Evolutionary conservation across 2,888 invertebrate species (phyloP).

Genomic region (Zaprionus lineosus): DNA sequence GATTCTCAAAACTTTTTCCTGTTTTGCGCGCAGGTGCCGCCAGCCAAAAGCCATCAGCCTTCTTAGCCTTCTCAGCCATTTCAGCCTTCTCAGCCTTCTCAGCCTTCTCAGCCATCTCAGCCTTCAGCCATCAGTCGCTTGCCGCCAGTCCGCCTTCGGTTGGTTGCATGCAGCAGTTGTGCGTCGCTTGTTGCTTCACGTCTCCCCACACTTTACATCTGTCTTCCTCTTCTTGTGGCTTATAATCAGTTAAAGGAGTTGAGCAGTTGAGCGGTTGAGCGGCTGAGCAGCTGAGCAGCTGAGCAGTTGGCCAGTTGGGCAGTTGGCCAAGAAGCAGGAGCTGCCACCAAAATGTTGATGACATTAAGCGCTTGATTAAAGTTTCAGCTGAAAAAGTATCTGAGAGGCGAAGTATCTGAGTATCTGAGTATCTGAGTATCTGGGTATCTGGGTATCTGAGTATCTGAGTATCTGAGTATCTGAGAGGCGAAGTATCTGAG

Average conservation of each 20-base stretch:
- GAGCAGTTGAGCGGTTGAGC: no score
- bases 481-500: constrained; percentile 8
- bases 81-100: no score
- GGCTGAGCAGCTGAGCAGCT: no score
- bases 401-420: constrained; percentile 8
- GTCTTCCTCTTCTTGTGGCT: no score
- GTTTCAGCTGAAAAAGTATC: constrained; percentile 35
- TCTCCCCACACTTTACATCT: no score
- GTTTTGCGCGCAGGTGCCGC: constrained; percentile 43
- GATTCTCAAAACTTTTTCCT: constrained; percentile 28
- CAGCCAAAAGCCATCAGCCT: no score
- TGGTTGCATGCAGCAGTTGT: constrained; percentile 1
- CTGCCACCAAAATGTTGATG: constrained; percentile 52
- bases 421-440: constrained; percentile 23
- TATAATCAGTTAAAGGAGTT: no score
- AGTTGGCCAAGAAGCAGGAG: constrained; percentile 1
- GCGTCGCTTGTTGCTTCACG: background rate
- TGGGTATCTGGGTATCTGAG: constrained; percentile 18
- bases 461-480: constrained; percentile 21
- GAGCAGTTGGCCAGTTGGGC: constrained; percentile 32
- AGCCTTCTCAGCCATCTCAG: no score
- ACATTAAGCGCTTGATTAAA: constrained; percentile 65
- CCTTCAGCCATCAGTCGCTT: no score
- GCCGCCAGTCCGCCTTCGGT: background rate
- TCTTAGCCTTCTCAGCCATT: no score